A percentile compares a stretch with the other conserved stretches of the same genome.
Conservation (phyloP, 2,888 invertebrate genomes). For the Aromia moschata region DNA sequence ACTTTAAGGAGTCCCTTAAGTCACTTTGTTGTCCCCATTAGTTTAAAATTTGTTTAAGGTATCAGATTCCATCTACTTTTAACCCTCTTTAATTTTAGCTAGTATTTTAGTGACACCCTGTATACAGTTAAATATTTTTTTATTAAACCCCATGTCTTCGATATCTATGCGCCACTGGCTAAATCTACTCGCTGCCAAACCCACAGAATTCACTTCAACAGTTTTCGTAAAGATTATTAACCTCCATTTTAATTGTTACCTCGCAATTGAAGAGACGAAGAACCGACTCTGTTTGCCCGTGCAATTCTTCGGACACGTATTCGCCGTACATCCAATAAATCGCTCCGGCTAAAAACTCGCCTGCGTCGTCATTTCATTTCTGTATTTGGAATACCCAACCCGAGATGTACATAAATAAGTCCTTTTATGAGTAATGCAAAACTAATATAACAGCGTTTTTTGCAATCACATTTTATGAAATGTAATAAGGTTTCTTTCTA, state of each 20-base stretch:
- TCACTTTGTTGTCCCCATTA: too few species aligned
- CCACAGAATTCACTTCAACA: conserved; percentile 12
- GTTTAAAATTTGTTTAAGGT: too few species aligned
- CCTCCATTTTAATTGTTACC: conserved; percentile 16
- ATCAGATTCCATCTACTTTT: too few species aligned
- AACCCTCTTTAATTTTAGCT: too few species aligned
- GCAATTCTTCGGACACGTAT: conserved; percentile 4
- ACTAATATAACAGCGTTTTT: background rate
- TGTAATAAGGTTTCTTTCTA: conserved; percentile 8
- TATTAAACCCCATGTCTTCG: too few species aligned
- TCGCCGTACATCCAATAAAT: conserved; percentile 5
- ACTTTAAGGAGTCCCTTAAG: too few species aligned
- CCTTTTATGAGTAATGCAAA: too few species aligned
- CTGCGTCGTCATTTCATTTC: background rate
- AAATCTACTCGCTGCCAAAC: background rate
- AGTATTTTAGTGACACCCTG: too few species aligned
- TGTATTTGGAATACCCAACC: conserved; percentile 17
- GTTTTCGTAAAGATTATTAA: conserved; percentile 25
- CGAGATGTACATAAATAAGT: background rate
- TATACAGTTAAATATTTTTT: too few species aligned
- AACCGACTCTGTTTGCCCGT: conserved; percentile 9
- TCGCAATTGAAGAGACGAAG: conserved; percentile 7
- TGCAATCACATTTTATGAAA: background rate
- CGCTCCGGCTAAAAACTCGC: background rate
- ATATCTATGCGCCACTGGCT: too few species aligned